Base-by-base conservation (phyloP, 2,888 invertebrate genomes). In the Cosmia pyralina region DNA sequence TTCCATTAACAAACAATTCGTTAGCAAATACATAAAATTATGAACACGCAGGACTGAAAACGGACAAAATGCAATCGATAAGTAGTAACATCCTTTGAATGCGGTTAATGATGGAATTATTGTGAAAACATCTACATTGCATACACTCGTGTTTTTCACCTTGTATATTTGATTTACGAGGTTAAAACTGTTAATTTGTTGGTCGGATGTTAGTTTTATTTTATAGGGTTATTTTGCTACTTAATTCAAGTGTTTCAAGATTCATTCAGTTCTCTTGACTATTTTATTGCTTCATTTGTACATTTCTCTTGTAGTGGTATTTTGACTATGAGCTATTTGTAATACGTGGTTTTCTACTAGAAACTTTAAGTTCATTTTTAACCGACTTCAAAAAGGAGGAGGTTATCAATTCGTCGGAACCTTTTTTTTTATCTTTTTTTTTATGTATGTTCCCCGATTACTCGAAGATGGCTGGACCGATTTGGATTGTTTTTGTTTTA, bases 21-120 rank as follows among this genome's bases (percentile, higher is more conserved):
- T 74, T 70, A 53, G 57, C 48, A 74, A 64, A 79, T 55, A 38
- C 72, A 69, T 48, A 28, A 65, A 77, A 75, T 73, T 74, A 79
- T 53, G 4, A 60, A 58, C 75, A 77, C 83, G 79, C 75, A 77
- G 70, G 34, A 58, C 58, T 62, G 13, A 63, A 65, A 75, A 75
- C 77, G 83, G 83, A 81, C 55, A 55, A 75, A 77, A 65, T 75
- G 85, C 85, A 85, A 85, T 48, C 53, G 15, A 52, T 82, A 85
- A 84, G 46, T 77, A 57, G n/a, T 11, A 15, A 77, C 70, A 86
- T 85, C 85, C 85, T 86, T 52, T 13, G 52, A 57, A 74, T 81
- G 72, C 64, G 53, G 50, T 34, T 63, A 58, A 69, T 67, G 28
- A 66, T 69, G 38, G 67, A 63, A 75, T 63, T 69, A 69, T 81